Conservation (phyloP, 2,888 invertebrate genomes). For the Melanargia galathea region DNA sequence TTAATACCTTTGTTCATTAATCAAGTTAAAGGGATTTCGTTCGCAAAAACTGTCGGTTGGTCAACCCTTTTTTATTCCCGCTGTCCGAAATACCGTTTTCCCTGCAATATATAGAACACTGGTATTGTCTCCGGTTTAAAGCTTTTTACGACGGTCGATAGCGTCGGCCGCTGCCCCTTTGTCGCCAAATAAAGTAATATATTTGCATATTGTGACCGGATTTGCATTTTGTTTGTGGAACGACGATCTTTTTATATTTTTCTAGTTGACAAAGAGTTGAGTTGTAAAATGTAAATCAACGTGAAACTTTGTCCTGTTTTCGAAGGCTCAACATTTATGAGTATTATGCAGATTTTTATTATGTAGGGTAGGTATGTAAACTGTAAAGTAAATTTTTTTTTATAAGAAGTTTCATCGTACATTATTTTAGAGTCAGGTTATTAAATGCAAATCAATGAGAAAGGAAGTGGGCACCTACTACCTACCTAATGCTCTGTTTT, state of each 20-base stretch:
- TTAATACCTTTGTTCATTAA: constrained; percentile 74
- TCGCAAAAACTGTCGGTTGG: constrained; percentile 62
- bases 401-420: background rate
- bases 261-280: constrained; percentile 58
- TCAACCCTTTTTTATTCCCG: constrained; percentile 65
- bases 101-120: constrained; percentile 67
- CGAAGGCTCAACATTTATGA: constrained; percentile 10
- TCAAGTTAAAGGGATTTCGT: constrained; percentile 71
- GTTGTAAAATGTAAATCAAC: constrained; percentile 67
- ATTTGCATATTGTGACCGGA: constrained; percentile 75
- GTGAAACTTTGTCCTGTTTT: constrained; percentile 23
- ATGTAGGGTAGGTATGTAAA: constrained; percentile 7
- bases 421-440: too few species aligned
- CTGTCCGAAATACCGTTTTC: constrained; percentile 59
- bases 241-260: constrained; percentile 56
- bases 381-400: background rate
- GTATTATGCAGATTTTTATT: constrained; percentile 25
- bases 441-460: too few species aligned
- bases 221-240: constrained; percentile 73
- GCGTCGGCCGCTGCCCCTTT: constrained; percentile 61
- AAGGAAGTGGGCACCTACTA: too few species aligned
- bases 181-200: constrained; percentile 52
- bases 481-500: too few species aligned
- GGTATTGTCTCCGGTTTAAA: constrained; percentile 62
- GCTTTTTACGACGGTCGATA: constrained; percentile 67